phyloP scores from a whole-genome alignment of 2,888 invertebrate genomes.

The Epistrophella euchroma region DNA sequence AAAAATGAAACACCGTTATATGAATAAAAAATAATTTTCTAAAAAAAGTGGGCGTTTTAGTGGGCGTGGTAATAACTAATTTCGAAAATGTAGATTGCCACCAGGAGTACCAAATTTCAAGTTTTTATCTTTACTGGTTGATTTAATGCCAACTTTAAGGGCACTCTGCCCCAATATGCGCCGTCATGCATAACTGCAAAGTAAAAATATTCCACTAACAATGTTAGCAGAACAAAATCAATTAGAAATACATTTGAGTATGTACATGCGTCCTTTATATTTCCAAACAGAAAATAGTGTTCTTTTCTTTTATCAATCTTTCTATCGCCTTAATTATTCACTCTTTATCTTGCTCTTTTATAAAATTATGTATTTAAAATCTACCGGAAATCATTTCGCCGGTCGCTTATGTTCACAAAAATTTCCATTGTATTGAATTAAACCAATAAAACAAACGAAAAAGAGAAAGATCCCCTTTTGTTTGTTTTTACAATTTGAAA shows the following conservation, averaged over 20 bases:
- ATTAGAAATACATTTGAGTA: not conserved
- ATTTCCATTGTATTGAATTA: conserved; percentile 8
- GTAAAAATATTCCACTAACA: not conserved
- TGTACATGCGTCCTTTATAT: no score
- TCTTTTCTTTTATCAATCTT: not conserved
- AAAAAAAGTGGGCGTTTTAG: no score
- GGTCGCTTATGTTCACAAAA: conserved; percentile 29
- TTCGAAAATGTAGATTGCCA: no score
- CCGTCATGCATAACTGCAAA: not conserved
- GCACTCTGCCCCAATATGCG: no score
- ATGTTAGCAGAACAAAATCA: not conserved
- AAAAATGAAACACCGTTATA: no score
- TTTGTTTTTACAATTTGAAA: conserved; percentile 9
- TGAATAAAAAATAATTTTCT: no score
- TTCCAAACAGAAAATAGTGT: not conserved
- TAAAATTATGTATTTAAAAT: conserved; percentile 37
- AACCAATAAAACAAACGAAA: not conserved
- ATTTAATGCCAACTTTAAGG: no score
- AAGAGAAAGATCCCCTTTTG: not conserved
- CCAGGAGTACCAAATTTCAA: no score
- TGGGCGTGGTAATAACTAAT: no score
- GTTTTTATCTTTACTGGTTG: no score
- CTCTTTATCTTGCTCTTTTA: not conserved
- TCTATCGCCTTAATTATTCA: not conserved
- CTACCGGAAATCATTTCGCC: conserved; percentile 57